These are phyloP conservation scores for Aquatica leii DNA, from an alignment of 2,888 invertebrate genomes.

Conservation along the genomic window DNA sequence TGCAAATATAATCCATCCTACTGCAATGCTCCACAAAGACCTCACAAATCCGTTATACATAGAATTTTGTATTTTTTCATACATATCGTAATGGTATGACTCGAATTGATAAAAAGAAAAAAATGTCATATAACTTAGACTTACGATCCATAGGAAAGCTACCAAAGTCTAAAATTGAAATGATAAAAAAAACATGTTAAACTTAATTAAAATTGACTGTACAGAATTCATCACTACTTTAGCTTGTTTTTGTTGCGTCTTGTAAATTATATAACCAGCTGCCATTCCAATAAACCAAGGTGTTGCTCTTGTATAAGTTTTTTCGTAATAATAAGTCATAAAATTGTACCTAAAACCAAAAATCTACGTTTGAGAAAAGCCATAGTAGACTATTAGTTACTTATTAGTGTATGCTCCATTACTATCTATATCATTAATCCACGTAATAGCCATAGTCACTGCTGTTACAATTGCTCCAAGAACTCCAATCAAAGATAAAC, in stretches of 20 bases:
- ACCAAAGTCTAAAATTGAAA: neutral
- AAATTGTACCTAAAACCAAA: constrained; percentile 1
- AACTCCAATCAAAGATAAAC: neutral
- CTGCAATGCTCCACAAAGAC: constrained; percentile 60
- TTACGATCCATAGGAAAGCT: neutral
- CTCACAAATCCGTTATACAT: constrained; percentile 57
- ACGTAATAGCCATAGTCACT: neutral
- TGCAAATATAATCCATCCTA: constrained; percentile 63
- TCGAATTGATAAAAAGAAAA: neutral
- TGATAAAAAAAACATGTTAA: neutral
- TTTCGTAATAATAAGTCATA: constrained; percentile 21
- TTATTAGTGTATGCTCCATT: neutral
- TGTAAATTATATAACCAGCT: constrained; percentile 33
- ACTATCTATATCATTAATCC: constrained; percentile 6
- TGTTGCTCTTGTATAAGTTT: constrained; percentile 35
- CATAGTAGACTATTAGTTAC: too few species aligned
- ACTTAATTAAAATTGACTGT: neutral
- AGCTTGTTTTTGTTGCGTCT: neutral
- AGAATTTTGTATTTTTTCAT: constrained; percentile 39
- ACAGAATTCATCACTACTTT: constrained; percentile 10
- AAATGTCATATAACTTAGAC: neutral
- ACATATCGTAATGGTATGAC: neutral
- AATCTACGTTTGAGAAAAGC: too few species aligned
- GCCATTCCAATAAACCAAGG: constrained; percentile 40
- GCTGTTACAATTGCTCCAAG: neutral